Base-by-base conservation (phyloP, 2,797 vertebrate species). In the Sternotherus odoratus region DNA sequence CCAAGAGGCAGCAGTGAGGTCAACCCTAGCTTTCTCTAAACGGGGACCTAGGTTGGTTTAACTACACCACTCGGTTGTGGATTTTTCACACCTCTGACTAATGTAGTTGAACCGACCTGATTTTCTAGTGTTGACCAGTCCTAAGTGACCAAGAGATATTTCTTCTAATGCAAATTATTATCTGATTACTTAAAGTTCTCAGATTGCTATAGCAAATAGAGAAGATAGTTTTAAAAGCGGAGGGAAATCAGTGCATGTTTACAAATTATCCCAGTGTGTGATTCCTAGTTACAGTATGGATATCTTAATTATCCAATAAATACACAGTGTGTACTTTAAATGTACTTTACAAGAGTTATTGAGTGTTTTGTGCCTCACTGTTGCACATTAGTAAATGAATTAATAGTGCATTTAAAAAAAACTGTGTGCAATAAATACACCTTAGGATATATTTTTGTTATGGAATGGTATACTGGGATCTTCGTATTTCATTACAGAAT, bases 181-280 rank as follows among this genome's bases (percentile, higher is more conserved):
- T 74, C 43, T 48, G 72, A 30, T 75, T 75, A 28, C 72, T 48
- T 75, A 75, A 28, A 12, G 15, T 43, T 46, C 77, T 92, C 49
- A 2, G 0, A 82, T 54, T 90, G 12, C 53, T 86, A 26, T 6
- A 16, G 48, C 77, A 88, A 91, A 75, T 46, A 12, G 10, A 12
- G 48, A 83, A 91, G n/a, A 12, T 75, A 86, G 56, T 80, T 86
- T 86, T 82, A 21, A 81, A 43, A 83, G 43, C 24, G 28, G 16
- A 51, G 24, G 81, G 82, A 88, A 93, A 88, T 88, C 82, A 83
- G 15, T 90, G 26, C 5, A 86, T 46, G 46, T 86, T 93, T 87
- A 51, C 60, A 50, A 33, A 49, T 91, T 19, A 83, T 49, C 60
- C 46, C 53, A 92, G 54, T 78, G 79, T 54, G 51, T 53, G 33